A percentile compares a stretch with the other conserved stretches of the same genome.
Evolutionary conservation across 2,888 invertebrate species (phyloP).

Genomic region (Cremastinae sp.): DNA sequence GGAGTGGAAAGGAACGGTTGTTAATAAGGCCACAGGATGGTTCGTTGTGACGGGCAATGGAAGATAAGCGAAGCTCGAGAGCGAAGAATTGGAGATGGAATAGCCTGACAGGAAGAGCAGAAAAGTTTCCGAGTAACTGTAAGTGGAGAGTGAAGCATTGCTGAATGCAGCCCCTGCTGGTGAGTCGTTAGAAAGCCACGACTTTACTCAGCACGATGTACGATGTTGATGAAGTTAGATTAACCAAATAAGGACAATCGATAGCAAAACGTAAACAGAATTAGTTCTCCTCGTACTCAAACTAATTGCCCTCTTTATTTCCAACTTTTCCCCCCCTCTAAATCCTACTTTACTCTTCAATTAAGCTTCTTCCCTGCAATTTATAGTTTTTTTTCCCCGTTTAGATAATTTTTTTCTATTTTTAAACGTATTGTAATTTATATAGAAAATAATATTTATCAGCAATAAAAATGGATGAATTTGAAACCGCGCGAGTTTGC

Average conservation of each 20-base stretch:
- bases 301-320: constrained; percentile 14
- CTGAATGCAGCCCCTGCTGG: constrained; percentile 9
- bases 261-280: constrained; percentile 8
- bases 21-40: constrained; percentile 41
- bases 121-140: constrained; percentile 17
- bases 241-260: constrained; percentile 20
- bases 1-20: constrained; percentile 38
- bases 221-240: constrained; percentile 13
- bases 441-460: no score
- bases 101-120: constrained; percentile 7
- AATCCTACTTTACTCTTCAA: no score
- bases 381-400: no score
- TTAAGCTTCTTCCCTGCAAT: no score
- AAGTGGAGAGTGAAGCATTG: constrained; percentile 14
- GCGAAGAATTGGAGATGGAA: constrained; percentile 32
- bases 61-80: constrained; percentile 31
- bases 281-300: constrained; percentile 1
- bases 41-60: constrained; percentile 42
- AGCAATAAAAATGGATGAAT: not conserved
- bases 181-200: constrained; percentile 26
- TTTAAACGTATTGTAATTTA: no score
- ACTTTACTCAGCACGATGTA: constrained; percentile 27
- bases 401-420: no score
- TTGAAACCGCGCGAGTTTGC: not conserved
- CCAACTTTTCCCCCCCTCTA: not conserved